phyloP scores from a whole-genome alignment of 1,140 invertebrate genomes.

The Homarus americanus region DNA sequence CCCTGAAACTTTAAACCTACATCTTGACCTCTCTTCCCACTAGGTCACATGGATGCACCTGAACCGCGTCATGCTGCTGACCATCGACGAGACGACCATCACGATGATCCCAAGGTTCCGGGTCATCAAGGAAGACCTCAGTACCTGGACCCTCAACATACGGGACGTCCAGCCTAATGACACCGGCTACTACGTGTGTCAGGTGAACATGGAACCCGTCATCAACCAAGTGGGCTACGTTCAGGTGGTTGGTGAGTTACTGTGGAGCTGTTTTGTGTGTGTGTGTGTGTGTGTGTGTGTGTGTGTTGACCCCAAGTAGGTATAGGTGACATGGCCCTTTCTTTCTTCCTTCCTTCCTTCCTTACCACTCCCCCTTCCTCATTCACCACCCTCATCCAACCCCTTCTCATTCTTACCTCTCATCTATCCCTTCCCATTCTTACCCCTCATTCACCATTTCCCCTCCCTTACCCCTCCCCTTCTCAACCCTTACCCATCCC shows the following conservation, averaged over 20 bases:
- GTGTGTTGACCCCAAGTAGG: too few species aligned
- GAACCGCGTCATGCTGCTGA: conserved; percentile 76
- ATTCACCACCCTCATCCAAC: too few species aligned
- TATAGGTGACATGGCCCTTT: too few species aligned
- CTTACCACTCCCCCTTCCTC: too few species aligned
- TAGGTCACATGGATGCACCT: conserved; percentile 78
- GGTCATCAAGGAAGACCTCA: conserved; percentile 73
- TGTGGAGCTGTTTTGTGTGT: neutral
- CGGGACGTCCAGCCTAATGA: conserved; percentile 76
- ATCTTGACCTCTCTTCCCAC: too few species aligned
- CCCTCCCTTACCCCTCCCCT: too few species aligned
- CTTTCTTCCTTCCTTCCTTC: too few species aligned
- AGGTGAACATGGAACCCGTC: conserved; percentile 77
- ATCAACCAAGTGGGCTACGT: conserved; percentile 77
- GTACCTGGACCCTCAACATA: conserved; percentile 76
- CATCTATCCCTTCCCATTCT: too few species aligned
- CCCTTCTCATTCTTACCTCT: too few species aligned
- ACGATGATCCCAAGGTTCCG: conserved; percentile 75
- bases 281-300: conserved; percentile 3
- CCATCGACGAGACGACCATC: conserved; percentile 76
- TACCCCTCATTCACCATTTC: too few species aligned
- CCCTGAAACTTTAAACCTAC: too few species aligned
- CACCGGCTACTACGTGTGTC: conserved; percentile 77
- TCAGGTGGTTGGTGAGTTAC: conserved; percentile 77
- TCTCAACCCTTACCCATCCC: too few species aligned